Evolutionary conservation across 2,797 vertebrate species (phyloP).

Genomic region (Pangasius krempfi): DNA sequence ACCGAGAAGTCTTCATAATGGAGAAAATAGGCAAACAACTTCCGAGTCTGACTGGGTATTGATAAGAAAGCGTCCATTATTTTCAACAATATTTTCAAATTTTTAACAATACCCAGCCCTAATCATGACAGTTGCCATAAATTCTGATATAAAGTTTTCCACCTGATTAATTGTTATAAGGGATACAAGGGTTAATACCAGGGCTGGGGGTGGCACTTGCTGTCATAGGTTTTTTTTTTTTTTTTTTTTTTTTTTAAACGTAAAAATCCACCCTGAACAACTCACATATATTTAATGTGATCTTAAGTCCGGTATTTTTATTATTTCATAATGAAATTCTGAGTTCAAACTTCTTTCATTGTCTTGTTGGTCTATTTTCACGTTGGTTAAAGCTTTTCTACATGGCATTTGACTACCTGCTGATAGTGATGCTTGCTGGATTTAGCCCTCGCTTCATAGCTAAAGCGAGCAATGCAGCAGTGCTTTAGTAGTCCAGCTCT

Average conservation of each 20-base stretch:
- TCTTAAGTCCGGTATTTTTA: background rate
- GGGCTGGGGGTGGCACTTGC: background rate
- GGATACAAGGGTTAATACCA: background rate
- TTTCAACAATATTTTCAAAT: background rate
- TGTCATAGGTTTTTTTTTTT: background rate
- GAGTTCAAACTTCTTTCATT: background rate
- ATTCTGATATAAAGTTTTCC: background rate
- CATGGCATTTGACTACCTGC: background rate
- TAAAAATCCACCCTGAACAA: background rate
- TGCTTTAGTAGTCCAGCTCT: background rate
- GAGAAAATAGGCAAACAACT: background rate
- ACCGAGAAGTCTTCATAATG: too few relatives aligned
- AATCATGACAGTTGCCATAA: background rate
- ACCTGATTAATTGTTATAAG: background rate
- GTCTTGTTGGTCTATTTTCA: background rate
- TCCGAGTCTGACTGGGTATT: background rate
- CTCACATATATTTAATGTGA: background rate
- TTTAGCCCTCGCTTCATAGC: background rate
- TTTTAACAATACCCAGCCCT: background rate
- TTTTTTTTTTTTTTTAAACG: background rate
- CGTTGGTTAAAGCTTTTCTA: background rate
- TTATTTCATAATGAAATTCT: background rate
- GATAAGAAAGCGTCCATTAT: background rate
- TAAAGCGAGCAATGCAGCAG: too few relatives aligned
- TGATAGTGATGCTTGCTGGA: too few relatives aligned